A percentile compares a stretch with the other conserved stretches of the same genome.
Conservation (phyloP, 2,797 vertebrate genomes). For the Loriculus beryllinus region DNA sequence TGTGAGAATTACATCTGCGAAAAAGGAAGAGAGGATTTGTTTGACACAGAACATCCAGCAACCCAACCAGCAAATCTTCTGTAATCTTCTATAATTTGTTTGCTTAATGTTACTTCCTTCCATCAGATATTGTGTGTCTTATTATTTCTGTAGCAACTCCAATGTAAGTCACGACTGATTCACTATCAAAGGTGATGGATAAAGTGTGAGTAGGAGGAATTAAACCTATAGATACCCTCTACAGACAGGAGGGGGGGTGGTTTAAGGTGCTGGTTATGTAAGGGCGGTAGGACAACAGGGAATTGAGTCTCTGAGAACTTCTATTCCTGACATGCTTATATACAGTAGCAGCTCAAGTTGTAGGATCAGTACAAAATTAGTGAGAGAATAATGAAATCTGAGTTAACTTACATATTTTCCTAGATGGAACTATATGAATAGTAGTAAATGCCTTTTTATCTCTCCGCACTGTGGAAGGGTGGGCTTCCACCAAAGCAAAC, state of each 20-base stretch:
- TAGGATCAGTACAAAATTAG: not conserved
- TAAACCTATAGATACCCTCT: not conserved
- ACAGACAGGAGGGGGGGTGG: not conserved
- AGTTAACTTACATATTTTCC: not conserved
- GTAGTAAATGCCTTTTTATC: not conserved
- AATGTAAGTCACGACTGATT: not conserved
- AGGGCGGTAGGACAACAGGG: not conserved
- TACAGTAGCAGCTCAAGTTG: not conserved
- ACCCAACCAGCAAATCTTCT: constrained; percentile 3
- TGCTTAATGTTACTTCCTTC: not conserved
- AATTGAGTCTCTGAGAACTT: not conserved
- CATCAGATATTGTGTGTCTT: not conserved
- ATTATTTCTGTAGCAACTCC: not conserved
- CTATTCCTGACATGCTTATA: accelerated
- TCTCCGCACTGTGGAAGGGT: not conserved
- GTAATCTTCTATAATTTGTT: not conserved
- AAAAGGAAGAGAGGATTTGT: not conserved
- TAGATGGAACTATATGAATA: not conserved
- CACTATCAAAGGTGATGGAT: not conserved
- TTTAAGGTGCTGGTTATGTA: not conserved
- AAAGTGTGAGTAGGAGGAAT: not conserved
- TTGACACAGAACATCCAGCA: not conserved
- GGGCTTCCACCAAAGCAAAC: not conserved
- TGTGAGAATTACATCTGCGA: not conserved
- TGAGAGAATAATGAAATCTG: not conserved